Evolutionary conservation across 2,888 invertebrate genomes (phyloP).

Genomic region (Heliconius cydno): DNA sequence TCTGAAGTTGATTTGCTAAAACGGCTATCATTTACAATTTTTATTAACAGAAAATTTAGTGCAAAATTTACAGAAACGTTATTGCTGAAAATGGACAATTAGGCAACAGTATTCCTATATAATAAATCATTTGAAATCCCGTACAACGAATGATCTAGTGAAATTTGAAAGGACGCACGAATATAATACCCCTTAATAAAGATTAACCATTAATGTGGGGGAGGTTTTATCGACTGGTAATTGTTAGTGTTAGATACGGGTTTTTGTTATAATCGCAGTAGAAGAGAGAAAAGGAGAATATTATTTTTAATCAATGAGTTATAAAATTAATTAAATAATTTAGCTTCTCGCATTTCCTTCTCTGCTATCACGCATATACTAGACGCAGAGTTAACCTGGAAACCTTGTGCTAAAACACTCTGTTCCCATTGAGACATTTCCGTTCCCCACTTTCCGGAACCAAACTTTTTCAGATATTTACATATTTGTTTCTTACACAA

Average conservation of each 20-base stretch:
- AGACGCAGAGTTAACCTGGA: too few species aligned
- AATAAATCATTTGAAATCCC: conserved; percentile 63
- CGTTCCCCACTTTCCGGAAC: too few species aligned
- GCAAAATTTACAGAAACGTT: neutral
- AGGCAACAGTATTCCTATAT: neutral
- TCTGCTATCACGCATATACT: too few species aligned
- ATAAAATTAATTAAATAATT: too few species aligned
- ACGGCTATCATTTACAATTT: neutral
- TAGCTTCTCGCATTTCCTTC: too few species aligned
- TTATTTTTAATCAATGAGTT: neutral
- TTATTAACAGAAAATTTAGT: neutral
- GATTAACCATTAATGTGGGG: conserved; percentile 65
- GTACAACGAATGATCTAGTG: conserved; percentile 58
- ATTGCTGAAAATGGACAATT: conserved; percentile 18
- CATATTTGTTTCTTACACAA: too few species aligned
- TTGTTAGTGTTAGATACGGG: conserved; percentile 15
- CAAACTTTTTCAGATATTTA: too few species aligned
- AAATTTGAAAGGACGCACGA: conserved; percentile 53
- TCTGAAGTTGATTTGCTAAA: neutral
- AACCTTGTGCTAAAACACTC: too few species aligned
- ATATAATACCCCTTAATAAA: conserved; percentile 76
- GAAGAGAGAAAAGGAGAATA: neutral
- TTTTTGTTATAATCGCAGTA: neutral
- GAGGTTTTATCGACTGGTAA: conserved; percentile 48
- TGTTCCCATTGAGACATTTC: too few species aligned